A percentile compares a stretch with the other conserved stretches of the same genome.
phyloP scores from a whole-genome alignment of 2,113 vertebrate genomes.

The Columba livia region DNA sequence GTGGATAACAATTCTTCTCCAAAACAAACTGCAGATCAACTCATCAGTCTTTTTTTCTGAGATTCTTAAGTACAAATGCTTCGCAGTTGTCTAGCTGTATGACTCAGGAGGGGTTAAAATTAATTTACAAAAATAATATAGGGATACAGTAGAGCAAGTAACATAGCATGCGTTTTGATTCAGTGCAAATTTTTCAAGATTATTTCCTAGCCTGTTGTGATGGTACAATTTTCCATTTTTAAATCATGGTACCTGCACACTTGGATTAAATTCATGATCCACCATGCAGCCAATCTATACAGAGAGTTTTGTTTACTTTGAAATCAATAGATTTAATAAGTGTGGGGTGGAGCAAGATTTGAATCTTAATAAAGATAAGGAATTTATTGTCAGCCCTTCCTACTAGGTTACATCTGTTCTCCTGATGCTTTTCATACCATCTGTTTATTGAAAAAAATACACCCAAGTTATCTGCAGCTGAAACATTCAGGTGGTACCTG shows the following conservation, averaged over 20 bases:
- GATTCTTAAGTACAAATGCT: neutral
- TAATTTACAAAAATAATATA: conserved; percentile 1
- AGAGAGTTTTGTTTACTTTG: conserved; percentile 20
- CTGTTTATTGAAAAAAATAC: neutral
- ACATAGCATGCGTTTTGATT: neutral
- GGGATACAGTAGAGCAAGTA: neutral
- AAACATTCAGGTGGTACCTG: neutral
- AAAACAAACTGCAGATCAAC: conserved; percentile 52
- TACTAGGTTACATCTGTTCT: neutral
- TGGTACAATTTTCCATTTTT: neutral
- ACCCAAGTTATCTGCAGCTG: neutral
- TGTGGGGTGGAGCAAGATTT: conserved; percentile 25
- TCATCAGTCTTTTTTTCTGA: neutral
- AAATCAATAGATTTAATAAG: neutral
- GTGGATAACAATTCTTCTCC: conserved; percentile 50
- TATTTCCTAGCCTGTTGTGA: neutral
- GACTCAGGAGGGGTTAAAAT: conserved; percentile 9
- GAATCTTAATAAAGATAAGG: conserved; percentile 26
- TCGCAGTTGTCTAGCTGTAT: neutral
- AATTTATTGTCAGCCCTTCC: neutral
- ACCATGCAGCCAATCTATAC: neutral
- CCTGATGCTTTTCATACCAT: neutral
- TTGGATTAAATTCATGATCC: neutral
- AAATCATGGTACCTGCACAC: neutral
- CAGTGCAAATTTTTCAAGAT: neutral